Evolutionary conservation across 2,797 vertebrate genomes (phyloP).

Genomic region (Yasuhikotakia modesta): DNA sequence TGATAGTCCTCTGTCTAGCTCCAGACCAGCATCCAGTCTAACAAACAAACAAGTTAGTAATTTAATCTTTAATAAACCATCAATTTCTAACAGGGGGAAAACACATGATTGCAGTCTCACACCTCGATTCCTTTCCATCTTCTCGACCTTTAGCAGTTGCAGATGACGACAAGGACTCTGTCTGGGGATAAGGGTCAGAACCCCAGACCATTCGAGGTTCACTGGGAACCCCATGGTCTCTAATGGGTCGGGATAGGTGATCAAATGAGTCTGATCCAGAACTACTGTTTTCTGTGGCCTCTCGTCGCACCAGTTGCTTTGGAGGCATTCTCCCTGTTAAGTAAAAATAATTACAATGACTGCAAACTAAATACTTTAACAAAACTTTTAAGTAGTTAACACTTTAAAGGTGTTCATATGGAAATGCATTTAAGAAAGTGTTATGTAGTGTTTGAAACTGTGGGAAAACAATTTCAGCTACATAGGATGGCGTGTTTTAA

Average conservation of each 20-base stretch:
- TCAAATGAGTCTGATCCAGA: constrained; percentile 92
- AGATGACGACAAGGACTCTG: constrained; percentile 82
- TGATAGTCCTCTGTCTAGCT: constrained; percentile 82
- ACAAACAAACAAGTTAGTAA: not conserved
- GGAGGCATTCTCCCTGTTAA: constrained; percentile 89
- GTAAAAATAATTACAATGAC: no score
- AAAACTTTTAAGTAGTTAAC: no score
- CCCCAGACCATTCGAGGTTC: constrained; percentile 94
- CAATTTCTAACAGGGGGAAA: not conserved
- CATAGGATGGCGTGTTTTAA: no score
- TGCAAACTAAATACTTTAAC: no score
- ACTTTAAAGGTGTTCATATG: no score
- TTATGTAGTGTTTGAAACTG: no score
- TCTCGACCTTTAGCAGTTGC: constrained; percentile 86
- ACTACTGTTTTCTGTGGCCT: constrained; percentile 89
- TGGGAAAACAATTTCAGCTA: no score
- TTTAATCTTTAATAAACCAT: not conserved
- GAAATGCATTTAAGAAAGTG: no score
- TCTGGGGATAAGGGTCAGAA: constrained; percentile 87
- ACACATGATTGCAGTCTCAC: not conserved
- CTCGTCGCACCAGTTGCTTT: constrained; percentile 92
- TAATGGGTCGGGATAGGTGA: constrained; percentile 85
- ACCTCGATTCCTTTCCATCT: constrained; percentile 80
- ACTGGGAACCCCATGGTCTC: constrained; percentile 86
- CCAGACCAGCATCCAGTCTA: constrained; percentile 84